Evolutionary conservation across 1,140 invertebrate genomes (phyloP), one percentile per base, ranked within the genome.

Genomic region (Drosophila erecta): DNA sequence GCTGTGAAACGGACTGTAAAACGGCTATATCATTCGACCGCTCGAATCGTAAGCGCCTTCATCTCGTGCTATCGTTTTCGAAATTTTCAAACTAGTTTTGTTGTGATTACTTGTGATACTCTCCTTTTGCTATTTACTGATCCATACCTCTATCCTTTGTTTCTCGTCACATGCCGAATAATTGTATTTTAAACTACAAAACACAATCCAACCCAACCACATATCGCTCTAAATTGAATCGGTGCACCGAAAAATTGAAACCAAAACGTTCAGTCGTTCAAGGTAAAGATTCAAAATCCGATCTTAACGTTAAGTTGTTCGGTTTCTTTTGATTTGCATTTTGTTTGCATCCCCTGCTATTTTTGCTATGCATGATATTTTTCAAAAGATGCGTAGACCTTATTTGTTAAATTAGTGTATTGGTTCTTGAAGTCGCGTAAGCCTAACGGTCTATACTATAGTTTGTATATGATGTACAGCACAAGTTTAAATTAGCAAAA

Each of bases 121-220:
- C 38, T 74, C 30, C 43, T 43, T 38, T 56, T 49, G 37, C 70
- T 57, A 53, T 49, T 78, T 85, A 86, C 81, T 86, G 81, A 86
- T 53, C 64, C 78, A 77, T 66, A 75, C 76, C 73, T 86, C 73
- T 89, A 57, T 77, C 78, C 79, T 76, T 87, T 79, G 54, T 81
- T 75, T 74, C 54, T 57, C 71, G 58, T 40, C 44, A 65, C 81
- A 76, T 80, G 80, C 76, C 40, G 72, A 75, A 74, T 51, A 56
- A 37, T 20, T 53, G 53, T 56, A 50, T 37, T 41, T 46, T 15
- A 49, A 72, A 71, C 62, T 38, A 70, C 62, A 69, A 71, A 70
- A 72, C 66, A 59, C 44, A 58, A 38, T 33, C 22, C 53, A 33
- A 57, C 12, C 49, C 43, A 56, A 71, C 51, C 51, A 72, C 47